These are phyloP conservation scores for Desoria tigrina DNA, from an alignment of 2,888 invertebrate species.

Conservation along the genomic window DNA sequence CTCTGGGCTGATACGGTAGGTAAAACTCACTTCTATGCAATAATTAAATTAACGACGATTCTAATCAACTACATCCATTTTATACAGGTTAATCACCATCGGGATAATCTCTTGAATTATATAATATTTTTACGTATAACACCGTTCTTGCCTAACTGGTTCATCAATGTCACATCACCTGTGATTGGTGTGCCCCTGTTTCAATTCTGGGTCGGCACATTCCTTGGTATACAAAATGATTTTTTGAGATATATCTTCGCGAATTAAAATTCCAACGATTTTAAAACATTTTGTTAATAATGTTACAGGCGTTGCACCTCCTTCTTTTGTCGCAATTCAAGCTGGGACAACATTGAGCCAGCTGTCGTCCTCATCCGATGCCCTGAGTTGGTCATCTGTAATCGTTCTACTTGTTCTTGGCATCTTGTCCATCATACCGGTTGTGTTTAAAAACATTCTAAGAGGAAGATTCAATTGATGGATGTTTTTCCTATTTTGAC, in stretches of 20 bases:
- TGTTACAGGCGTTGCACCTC: conserved; percentile 84
- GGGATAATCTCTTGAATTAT: conserved; percentile 88
- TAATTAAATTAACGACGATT: background rate
- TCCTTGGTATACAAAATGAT: conserved; percentile 67
- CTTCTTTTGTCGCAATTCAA: conserved; percentile 95
- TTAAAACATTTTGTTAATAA: background rate
- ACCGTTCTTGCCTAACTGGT: conserved; percentile 98
- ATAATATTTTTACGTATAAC: conserved; percentile 96
- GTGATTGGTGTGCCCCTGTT: conserved; percentile 91
- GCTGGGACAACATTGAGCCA: conserved; percentile 94
- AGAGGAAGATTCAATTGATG: conserved; percentile 69
- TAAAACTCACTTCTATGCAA: too few species aligned
- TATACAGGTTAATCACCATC: conserved; percentile 73
- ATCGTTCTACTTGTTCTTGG: conserved; percentile 76
- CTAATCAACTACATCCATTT: background rate
- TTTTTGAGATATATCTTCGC: background rate
- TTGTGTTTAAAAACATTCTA: conserved; percentile 78
- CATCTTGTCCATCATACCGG: conserved; percentile 80
- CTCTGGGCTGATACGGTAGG: conserved; percentile 83
- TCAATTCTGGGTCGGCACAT: conserved; percentile 93
- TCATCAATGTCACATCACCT: conserved; percentile 94
- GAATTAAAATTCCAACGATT: too few species aligned
- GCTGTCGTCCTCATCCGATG: conserved; percentile 82
- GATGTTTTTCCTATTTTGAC: background rate
- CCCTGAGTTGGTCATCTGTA: conserved; percentile 86